A percentile compares a stretch with the other conserved stretches of the same genome.
These are phyloP conservation scores for Chrosomus eos DNA, from an alignment of 2,797 vertebrate genomes.

Conservation along the genomic window DNA sequence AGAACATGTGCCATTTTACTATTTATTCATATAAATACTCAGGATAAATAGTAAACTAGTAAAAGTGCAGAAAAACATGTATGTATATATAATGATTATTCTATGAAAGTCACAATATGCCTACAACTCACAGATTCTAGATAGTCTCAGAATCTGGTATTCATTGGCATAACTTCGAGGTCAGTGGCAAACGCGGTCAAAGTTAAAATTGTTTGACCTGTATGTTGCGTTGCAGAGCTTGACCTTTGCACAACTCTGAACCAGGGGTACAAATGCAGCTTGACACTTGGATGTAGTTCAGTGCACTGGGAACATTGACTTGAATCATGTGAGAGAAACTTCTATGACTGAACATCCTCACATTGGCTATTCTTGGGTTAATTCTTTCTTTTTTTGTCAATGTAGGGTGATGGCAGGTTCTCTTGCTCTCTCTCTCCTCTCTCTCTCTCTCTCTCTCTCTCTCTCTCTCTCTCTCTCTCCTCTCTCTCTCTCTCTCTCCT, in stretches of 20 bases:
- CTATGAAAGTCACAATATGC: not conserved
- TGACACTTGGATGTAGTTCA: constrained; percentile 17
- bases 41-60: not conserved
- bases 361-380: not conserved
- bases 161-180: not conserved
- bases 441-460: too few species aligned
- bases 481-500: too few species aligned
- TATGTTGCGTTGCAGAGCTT: not conserved
- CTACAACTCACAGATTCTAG: not conserved
- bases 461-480: too few species aligned
- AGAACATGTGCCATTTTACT: not conserved
- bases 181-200: not conserved
- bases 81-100: not conserved
- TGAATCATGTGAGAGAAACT: not conserved
- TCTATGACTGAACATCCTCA: not conserved
- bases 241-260: not conserved
- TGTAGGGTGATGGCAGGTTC: not conserved
- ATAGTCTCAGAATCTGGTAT: not conserved
- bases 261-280: not conserved
- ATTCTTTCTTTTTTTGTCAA: constrained; percentile 1
- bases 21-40: not conserved
- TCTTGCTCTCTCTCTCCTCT: too few species aligned
- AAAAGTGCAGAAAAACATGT: too few species aligned
- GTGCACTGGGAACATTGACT: not conserved
- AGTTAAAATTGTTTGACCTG: not conserved